Evolutionary conservation across 2,113 vertebrate species (phyloP), one percentile per base, ranked within the genome.

Genomic region (Nycticebus coucang): DNA sequence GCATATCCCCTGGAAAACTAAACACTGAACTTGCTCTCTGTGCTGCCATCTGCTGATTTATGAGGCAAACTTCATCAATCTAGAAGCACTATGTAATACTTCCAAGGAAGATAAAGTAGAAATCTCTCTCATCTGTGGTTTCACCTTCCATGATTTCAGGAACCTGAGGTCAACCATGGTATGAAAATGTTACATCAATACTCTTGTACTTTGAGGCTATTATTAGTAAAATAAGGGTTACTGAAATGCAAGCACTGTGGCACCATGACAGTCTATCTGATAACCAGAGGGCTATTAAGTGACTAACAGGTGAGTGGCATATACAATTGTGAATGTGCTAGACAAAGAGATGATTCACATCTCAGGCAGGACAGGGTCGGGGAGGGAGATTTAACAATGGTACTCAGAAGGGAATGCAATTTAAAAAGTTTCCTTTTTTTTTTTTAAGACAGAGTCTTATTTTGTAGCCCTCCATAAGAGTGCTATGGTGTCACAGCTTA

Each of bases 21-120:
- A 26, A 41, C 33, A 15, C 8, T 85, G 19, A 66, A 26, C 19
- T 80, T 50, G 41, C 68, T 53, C 37, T 79, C 89, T 69, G 72
- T 91, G 57, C 97, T 98, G 98, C 98, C 98, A 98, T 97, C 99
- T 99, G 98, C 97, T 98, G 99, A 95, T 1, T 78, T 24, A 10
- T 24, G 55, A 41, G 26, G 59, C 45, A 55, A 66, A 64, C 26
- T 37, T 78, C 55, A 41, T 41, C n/a, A 28, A 59, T 15, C 77
- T 80, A 26, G 68, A 92, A 72, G 71, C 7, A 50, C 72, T 45
- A 26, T 10, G 19, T n/a, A 71, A n/a, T 37, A 53, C 26, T 83
- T 59, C 69, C 33, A 50, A 79, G 59, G 75, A 60, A 17, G 33
- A 60, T 19, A 15, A 9, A 28, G 26, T 13, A 64, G 14, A 50